These are phyloP conservation scores for Timandra comae DNA, from an alignment of 2,888 invertebrate species.

Conservation along the genomic window DNA sequence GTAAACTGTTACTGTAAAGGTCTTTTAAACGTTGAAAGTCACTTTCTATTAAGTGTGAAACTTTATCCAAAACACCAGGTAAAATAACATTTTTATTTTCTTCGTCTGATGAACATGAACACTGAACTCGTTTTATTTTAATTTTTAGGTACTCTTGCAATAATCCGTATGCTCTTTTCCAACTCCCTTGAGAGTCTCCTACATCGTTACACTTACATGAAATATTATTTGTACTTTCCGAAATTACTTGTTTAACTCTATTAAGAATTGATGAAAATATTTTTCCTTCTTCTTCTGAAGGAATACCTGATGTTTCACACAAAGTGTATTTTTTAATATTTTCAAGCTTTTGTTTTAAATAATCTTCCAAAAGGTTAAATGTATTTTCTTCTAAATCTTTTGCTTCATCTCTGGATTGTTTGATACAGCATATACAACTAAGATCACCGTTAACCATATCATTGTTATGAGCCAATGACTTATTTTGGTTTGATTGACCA, in stretches of 20 bases:
- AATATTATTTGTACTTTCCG: constrained; percentile 38
- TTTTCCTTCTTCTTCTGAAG: constrained; percentile 43
- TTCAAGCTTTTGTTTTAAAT: constrained; percentile 48
- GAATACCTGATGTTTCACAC: constrained; percentile 37
- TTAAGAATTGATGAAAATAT: constrained; percentile 41
- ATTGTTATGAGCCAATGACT: too few species aligned
- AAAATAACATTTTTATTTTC: constrained; percentile 32
- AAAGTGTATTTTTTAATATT: constrained; percentile 35
- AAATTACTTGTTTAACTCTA: constrained; percentile 53
- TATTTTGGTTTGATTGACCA: too few species aligned
- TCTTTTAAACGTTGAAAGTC: constrained; percentile 57
- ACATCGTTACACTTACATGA: constrained; percentile 38
- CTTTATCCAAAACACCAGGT: constrained; percentile 46
- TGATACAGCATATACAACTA: constrained; percentile 48
- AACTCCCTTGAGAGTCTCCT: constrained; percentile 37
- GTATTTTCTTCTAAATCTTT: constrained; percentile 57
- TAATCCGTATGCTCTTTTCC: constrained; percentile 57
- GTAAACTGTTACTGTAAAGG: constrained; percentile 37
- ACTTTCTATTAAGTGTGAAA: constrained; percentile 52
- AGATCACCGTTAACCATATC: too few species aligned
- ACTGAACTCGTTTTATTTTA: constrained; percentile 57
- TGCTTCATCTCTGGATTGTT: constrained; percentile 27
- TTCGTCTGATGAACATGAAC: constrained; percentile 35
- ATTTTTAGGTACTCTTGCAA: constrained; percentile 63
- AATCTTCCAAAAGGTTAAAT: constrained; percentile 53